These are phyloP conservation scores for Ciona savignyi DNA, from an alignment of 23 tunicate species.

Conservation along the genomic window DNA sequence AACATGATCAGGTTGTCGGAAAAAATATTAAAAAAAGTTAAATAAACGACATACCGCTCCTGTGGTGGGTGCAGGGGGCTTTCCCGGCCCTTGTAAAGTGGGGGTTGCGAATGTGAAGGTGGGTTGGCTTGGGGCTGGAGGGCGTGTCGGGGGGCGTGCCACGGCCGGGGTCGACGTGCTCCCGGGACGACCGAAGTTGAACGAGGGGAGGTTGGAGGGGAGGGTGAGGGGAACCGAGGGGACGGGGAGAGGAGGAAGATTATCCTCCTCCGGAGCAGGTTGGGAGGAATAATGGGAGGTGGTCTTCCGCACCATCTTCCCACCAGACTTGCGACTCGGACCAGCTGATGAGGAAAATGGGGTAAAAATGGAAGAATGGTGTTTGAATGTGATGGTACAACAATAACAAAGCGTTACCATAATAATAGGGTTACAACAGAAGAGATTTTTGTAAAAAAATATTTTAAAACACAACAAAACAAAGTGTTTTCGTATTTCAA, in stretches of 20 bases:
- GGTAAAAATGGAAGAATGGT: no score
- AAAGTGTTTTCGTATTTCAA: no score
- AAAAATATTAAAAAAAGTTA: no score
- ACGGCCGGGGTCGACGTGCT: conserved; percentile 45
- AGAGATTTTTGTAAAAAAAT: no score
- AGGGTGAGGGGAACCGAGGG: conserved; percentile 31
- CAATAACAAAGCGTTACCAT: no score
- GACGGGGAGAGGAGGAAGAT: conserved; percentile 4
- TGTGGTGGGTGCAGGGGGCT: background rate
- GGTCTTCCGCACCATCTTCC: background rate
- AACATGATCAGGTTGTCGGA: no score
- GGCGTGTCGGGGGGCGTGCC: background rate
- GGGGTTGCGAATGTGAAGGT: background rate
- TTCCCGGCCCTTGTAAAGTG: background rate
- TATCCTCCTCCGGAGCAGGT: background rate
- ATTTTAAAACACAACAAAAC: no score
- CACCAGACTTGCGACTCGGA: background rate
- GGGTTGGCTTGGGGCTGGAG: background rate
- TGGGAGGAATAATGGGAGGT: background rate
- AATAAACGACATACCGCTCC: background rate
- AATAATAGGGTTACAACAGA: no score
- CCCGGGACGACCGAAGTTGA: conserved; percentile 24
- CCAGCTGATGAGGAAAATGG: background rate
- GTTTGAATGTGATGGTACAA: no score
- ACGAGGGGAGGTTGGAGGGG: conserved; percentile 23